Evolutionary conservation across 2,888 invertebrate genomes (phyloP).

Genomic region (Pyrrhia umbra): DNA sequence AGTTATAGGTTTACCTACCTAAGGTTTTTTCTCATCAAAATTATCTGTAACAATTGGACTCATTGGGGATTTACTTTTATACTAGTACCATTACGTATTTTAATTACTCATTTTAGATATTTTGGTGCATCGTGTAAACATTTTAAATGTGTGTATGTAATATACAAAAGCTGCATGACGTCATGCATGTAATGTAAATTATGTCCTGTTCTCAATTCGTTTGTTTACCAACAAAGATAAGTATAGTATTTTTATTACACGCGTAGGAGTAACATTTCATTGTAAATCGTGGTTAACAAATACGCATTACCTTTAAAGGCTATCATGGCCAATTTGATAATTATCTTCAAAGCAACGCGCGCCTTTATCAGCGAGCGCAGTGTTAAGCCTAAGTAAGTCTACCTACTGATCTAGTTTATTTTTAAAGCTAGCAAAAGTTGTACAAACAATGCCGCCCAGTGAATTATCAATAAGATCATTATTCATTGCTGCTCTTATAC

Average conservation of each 20-base stretch:
- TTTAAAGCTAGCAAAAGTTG: conserved; percentile 23
- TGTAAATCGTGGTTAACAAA: conserved; percentile 26
- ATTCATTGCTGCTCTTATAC: conserved; percentile 36
- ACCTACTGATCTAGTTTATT: conserved; percentile 50
- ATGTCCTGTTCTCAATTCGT: conserved; percentile 2
- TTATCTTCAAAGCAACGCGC: conserved; percentile 48
- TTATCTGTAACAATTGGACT: background rate
- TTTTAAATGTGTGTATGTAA: too few species aligned
- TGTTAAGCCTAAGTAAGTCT: conserved; percentile 30
- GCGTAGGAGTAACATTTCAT: conserved; percentile 24
- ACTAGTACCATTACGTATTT: background rate
- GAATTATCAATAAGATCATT: conserved; percentile 23
- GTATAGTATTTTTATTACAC: conserved; percentile 1
- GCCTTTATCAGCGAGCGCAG: conserved; percentile 46
- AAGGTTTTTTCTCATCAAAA: background rate
- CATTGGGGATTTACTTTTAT: background rate
- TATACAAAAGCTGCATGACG: background rate
- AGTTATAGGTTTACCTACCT: background rate
- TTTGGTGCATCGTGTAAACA: too few species aligned
- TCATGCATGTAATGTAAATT: background rate
- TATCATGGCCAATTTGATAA: conserved; percentile 51
- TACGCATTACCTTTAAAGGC: conserved; percentile 39
- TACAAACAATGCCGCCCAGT: conserved; percentile 15
- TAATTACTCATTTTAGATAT: too few species aligned
- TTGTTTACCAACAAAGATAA: conserved; percentile 40